Evolutionary conservation across 2,797 vertebrate genomes (phyloP), one percentile per base, ranked within the genome.

Genomic region (Callimico goeldii): DNA sequence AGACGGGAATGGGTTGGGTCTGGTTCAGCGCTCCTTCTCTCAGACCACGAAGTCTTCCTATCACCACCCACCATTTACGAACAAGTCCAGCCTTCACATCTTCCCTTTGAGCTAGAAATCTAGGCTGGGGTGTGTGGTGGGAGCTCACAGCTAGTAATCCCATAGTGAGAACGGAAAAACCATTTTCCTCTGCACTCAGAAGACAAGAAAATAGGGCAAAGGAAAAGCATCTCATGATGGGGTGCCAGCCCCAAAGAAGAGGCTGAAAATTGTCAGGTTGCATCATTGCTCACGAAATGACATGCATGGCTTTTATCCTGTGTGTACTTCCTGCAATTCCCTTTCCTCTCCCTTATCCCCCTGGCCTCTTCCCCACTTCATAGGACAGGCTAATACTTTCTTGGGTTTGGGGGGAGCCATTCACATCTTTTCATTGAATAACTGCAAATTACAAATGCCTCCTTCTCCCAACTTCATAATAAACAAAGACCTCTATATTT

Each of bases 21-120:
- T 85, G 39, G 7, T 3, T 88, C 26, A 4, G 61, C 0, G 0
- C 26, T n/a, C 3, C 70, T 48, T 46, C 55, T 28, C 55, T 61
- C 55, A 61, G 10, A 48, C 57, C 41, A 15, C 1, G 2, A 4
- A 58, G 28, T 24, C 33, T 77, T 89, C 76, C 15, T 43, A 24
- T 83, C 50, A 87, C 39, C 26, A n/a, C 28, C 6, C 57, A 52
- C 41, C 52, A 33, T 33, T 64, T 83, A 85, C 20, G 20, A 30
- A 67, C 58, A 81, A 24, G 57, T 50, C 41, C 33, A 20, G 76
- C 46, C 36, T 52, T 13, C 24, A 2, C 15, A 73, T 41, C 75
- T 92, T 94, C 86, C 24, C 33, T 80, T 24, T 46, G 90, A 58
- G 41, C 76, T 90, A 75, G 64, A 72, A 87, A 8, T 67, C 70